Evolutionary conservation across 2,888 invertebrate species (phyloP).

Genomic region (Lepidochitona cinerea): DNA sequence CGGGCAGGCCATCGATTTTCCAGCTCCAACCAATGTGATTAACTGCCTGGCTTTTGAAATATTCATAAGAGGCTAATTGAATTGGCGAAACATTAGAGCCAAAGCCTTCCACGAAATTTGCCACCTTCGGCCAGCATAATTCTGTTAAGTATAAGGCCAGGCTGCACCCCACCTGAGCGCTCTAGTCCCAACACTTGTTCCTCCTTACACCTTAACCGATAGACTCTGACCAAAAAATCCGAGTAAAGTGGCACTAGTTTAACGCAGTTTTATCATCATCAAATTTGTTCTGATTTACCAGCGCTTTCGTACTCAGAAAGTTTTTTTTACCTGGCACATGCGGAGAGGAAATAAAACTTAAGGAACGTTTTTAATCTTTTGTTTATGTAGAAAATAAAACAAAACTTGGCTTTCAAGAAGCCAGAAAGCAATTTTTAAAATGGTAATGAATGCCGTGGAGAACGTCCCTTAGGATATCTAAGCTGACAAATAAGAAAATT

Average conservation of each 20-base stretch:
- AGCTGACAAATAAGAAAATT: neutral
- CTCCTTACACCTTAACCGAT: neutral
- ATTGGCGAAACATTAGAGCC: neutral
- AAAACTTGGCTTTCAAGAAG: too few species aligned
- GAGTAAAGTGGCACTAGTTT: neutral
- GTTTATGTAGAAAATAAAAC: too few species aligned
- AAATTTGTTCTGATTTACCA: neutral
- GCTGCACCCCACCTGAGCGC: neutral
- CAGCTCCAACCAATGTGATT: neutral
- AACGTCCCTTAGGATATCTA: too few species aligned
- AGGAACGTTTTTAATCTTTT: too few species aligned
- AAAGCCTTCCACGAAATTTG: conserved; percentile 25
- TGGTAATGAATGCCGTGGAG: too few species aligned
- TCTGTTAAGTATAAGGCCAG: conserved; percentile 32
- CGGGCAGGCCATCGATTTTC: conserved; percentile 1
- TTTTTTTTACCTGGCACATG: too few species aligned
- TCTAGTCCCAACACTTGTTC: neutral
- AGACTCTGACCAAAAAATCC: neutral
- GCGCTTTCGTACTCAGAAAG: too few species aligned
- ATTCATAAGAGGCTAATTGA: conserved; percentile 1
- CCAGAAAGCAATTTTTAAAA: too few species aligned
- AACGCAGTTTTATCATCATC: neutral
- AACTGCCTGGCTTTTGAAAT: neutral
- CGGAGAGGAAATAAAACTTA: too few species aligned
- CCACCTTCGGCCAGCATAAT: conserved; percentile 47